phyloP scores from a whole-genome alignment of 2,888 invertebrate species.

The Seira musarum region DNA sequence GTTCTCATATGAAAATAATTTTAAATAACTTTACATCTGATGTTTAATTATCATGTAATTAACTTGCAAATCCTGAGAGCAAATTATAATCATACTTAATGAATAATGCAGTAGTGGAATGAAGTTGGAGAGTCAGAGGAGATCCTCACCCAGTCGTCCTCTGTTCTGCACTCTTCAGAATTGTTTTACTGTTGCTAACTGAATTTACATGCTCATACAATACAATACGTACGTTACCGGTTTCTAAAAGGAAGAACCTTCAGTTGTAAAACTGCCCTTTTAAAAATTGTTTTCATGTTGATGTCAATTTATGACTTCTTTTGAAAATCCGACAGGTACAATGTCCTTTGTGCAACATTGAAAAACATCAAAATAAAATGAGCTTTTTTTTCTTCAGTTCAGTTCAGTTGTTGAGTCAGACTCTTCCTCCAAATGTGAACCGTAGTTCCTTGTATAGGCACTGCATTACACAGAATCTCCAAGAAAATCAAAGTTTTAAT shows the following conservation, averaged over 20 bases:
- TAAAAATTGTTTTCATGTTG: constrained; percentile 17
- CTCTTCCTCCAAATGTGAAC: too few species aligned
- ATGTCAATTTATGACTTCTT: constrained; percentile 19
- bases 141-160: background rate
- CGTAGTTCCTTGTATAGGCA: too few species aligned
- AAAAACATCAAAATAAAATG: constrained; percentile 12
- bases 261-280: constrained; percentile 9
- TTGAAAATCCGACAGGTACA: constrained; percentile 17
- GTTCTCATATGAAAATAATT: constrained; percentile 5
- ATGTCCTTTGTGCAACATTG: background rate
- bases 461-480: background rate
- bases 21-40: constrained; percentile 27
- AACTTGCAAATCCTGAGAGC: constrained; percentile 46
- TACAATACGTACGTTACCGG: constrained; percentile 54
- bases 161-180: constrained; percentile 48
- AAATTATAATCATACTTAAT: constrained; percentile 48
- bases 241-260: constrained; percentile 46
- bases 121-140: too few species aligned
- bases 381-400: constrained; percentile 11
- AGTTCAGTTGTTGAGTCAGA: too few species aligned
- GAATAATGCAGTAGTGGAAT: too few species aligned
- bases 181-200: constrained; percentile 1
- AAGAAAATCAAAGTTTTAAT: constrained; percentile 9
- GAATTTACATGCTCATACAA: too few species aligned
- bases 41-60: constrained; percentile 56